Base-by-base conservation (phyloP, 64 coral and sea anemone species). In the Actinia equina region DNA sequence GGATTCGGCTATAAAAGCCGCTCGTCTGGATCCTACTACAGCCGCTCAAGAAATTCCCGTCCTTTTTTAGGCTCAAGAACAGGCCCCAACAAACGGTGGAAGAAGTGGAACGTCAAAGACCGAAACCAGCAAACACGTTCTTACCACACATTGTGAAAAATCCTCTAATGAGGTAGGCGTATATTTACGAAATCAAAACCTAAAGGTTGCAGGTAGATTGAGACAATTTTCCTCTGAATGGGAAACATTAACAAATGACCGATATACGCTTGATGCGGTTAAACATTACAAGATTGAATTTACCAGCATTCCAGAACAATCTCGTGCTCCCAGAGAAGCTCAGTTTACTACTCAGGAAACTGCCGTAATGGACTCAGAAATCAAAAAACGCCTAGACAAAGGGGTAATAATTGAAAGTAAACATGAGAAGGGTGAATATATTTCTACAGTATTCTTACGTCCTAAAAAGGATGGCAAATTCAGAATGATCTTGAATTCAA, bases 371-470 rank as follows among this genome's bases (percentile, higher is more conserved):
- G 55, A 90, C 44, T 56, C 44, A 85, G 92, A 94, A 77, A 87
- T 82, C 67, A 63, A 43, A n/a, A 87, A 90, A 44, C 88, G 88
- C 43, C 20, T 83, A 53, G 71, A 70, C 27, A 87, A 87, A 88
- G 84, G 76, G 18, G 88, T 94, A 61, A 94, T 94, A 87, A 52
- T 90, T 71, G 19, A 80, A 26, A 70, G 22, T 23, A 60, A 51
- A 49, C 83, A 89, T 59, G 87, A 93, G 43, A 7, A 77, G 69
- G 83, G 83, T 71, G 81, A 88, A 84, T 85, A 88, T 74, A 88
- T 94, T 52, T 94, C 93, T 17, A 71, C 88, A 51, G 87, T 94
- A 59, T 94, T 84, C 83, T 49, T 83, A 53, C 43, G 85, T 70
- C 77, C 93, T 42, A 93, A 93, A 81, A 89, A 88, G 74, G 92